Evolutionary conservation across 2,797 vertebrate species (phyloP).

Genomic region (Trachops cirrhosus): DNA sequence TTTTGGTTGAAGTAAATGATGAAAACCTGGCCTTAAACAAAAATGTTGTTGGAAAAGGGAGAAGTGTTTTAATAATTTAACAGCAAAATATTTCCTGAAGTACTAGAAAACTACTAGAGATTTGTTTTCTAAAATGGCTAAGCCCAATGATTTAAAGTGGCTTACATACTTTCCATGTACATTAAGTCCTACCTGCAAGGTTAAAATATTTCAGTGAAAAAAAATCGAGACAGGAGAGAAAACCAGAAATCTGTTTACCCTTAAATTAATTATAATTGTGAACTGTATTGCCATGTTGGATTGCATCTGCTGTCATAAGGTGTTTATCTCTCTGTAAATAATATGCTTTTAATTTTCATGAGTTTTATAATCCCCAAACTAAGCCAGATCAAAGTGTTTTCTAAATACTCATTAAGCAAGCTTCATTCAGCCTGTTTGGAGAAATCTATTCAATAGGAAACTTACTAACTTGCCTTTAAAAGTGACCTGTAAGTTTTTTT

Average conservation of each 20-base stretch:
- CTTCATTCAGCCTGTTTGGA: background rate
- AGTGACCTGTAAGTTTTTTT: background rate
- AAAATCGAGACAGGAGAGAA: background rate
- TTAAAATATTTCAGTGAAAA: background rate
- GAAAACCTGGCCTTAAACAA: background rate
- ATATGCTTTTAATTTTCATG: background rate
- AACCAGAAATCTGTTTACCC: background rate
- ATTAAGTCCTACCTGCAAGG: background rate
- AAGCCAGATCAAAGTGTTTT: background rate
- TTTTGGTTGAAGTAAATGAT: background rate
- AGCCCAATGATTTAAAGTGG: background rate
- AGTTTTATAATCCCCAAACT: background rate
- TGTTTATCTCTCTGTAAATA: background rate
- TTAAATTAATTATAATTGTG: background rate
- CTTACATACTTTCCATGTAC: background rate
- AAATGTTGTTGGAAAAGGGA: background rate
- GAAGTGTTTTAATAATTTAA: background rate
- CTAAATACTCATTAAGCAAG: slow-evolving; percentile 15
- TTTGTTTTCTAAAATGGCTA: background rate
- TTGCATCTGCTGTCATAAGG: background rate
- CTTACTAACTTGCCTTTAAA: slow-evolving; percentile 28
- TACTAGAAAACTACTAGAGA: background rate
- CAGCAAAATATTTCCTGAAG: background rate
- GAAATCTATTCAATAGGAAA: slow-evolving; percentile 26
- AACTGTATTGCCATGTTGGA: background rate